Percentiles rank a stretch among this genome's conserved stretches.
These are phyloP conservation scores for Ennomos quercinarius DNA, from an alignment of 2,888 invertebrate genomes.

Conservation along the genomic window DNA sequence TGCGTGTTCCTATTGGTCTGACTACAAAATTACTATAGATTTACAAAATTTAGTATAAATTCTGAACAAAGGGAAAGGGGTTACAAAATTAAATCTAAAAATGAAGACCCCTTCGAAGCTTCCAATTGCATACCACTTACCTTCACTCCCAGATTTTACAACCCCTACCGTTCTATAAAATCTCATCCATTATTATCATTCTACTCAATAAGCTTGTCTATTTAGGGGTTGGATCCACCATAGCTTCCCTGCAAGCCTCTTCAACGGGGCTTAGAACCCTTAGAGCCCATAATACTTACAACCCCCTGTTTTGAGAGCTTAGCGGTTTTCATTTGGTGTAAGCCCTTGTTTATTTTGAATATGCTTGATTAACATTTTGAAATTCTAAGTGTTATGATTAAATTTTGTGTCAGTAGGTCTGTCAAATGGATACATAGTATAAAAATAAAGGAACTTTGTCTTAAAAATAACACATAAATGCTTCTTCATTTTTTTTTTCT, in stretches of 20 bases:
- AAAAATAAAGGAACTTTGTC: too few relatives aligned
- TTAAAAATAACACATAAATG: too few relatives aligned
- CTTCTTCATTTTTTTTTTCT: too few relatives aligned
- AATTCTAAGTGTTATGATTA: too few relatives aligned
- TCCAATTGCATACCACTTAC: not conserved
- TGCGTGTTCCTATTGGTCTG: too few relatives aligned
- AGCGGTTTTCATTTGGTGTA: constrained; percentile 18
- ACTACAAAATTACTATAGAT: too few relatives aligned
- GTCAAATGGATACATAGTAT: too few relatives aligned
- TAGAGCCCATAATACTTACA: constrained; percentile 10
- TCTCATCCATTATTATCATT: constrained; percentile 19
- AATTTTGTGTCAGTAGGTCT: too few relatives aligned
- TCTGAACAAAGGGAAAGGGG: too few relatives aligned
- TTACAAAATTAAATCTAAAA: too few relatives aligned
- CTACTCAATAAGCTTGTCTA: constrained; percentile 14
- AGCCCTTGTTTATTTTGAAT: constrained; percentile 11
- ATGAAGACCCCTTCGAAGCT: too few relatives aligned
- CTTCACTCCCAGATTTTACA: constrained; percentile 13
- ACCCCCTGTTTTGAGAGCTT: constrained; percentile 11
- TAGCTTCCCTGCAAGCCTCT: constrained; percentile 12
- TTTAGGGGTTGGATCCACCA: constrained; percentile 15
- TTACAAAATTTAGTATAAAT: too few relatives aligned
- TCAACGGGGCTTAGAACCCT: constrained; percentile 17
- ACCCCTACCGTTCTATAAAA: constrained; percentile 6
- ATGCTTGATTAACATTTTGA: not conserved